Evolutionary conservation across 2,888 invertebrate species (phyloP), one percentile per base, ranked within the genome.

Genomic region (Xestia sexstrigata): DNA sequence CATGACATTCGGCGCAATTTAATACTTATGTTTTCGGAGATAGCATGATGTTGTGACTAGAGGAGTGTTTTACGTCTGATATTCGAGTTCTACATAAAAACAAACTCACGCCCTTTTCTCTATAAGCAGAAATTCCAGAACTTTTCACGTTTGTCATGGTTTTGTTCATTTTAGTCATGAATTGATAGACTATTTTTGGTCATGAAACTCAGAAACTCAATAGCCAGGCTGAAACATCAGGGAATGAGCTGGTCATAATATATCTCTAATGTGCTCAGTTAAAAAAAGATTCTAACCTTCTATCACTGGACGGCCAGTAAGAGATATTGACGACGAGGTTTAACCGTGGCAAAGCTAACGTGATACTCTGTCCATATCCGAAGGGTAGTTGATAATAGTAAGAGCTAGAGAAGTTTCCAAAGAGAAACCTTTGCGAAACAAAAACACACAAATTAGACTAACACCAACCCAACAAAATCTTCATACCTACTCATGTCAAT

Each of bases 1-100:
- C 69, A 62, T 79, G 84, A 84, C 79, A 70, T 35, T 35, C 13
- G 30, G 35, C 39, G 23, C 11, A 60, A 66, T 80, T 52, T 35
- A 9, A 52, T 67, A n/a, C n/a, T n/a, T n/a, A 17, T 45, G 26
- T 26, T 45, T 45, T 2, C 23, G 26, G 9, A 35, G 81, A 81
- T 81, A 76, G 47, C 17, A 26, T n/a, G 17, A 5, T 60, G 11
- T 47, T 74, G 35, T 65, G 76, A 75, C 23, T 75, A 49, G 13
- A 79, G 23, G 4, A 39, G 52, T 35, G 6, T 26, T 35, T 23
- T 20, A 30, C 2, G 23, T 26, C 23, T 11, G 23, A 45, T 30
- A 30, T 30, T 30, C 20, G 20, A 30, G 9, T 60, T 30, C 0
- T 17, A 26, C 15, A 58, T 26, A 58, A 23, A 52, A 52, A 23